These are phyloP conservation scores for Ericerus pela DNA, from an alignment of 1,140 invertebrate species.

Conservation along the genomic window DNA sequence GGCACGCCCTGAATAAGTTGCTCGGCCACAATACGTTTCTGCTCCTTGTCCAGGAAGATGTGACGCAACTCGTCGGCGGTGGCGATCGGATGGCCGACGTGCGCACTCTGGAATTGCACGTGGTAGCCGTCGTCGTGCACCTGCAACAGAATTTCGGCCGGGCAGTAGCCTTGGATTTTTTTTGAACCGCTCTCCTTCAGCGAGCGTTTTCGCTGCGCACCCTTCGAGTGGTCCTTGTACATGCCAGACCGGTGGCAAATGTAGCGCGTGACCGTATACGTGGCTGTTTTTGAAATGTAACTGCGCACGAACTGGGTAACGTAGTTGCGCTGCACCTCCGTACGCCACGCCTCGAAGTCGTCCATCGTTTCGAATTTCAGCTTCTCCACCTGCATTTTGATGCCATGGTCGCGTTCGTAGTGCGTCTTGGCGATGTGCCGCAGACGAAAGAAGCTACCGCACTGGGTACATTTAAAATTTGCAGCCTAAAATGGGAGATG, in stretches of 20 bases:
- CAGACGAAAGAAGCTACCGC: too few species aligned
- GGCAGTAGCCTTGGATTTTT: background rate
- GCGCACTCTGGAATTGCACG: background rate
- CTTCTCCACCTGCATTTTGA: too few species aligned
- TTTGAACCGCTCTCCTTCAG: background rate
- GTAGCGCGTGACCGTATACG: too few species aligned
- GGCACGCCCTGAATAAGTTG: background rate
- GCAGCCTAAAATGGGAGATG: too few species aligned
- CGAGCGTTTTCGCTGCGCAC: background rate
- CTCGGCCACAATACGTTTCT: background rate
- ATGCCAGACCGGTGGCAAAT: background rate
- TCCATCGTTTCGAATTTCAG: too few species aligned
- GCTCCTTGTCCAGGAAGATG: background rate
- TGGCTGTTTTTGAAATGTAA: too few species aligned
- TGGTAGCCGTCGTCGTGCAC: background rate
- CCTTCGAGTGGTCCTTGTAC: background rate
- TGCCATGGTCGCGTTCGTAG: too few species aligned
- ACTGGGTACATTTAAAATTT: too few species aligned
- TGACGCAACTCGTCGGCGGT: background rate
- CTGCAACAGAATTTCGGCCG: background rate
- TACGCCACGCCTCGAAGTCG: too few species aligned
- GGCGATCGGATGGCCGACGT: background rate
- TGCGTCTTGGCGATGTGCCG: too few species aligned
- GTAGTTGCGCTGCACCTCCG: too few species aligned
- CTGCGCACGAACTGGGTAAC: too few species aligned